Evolutionary conservation across 2,888 invertebrate genomes (phyloP).

Genomic region (Drosophila subsilvestris): DNA sequence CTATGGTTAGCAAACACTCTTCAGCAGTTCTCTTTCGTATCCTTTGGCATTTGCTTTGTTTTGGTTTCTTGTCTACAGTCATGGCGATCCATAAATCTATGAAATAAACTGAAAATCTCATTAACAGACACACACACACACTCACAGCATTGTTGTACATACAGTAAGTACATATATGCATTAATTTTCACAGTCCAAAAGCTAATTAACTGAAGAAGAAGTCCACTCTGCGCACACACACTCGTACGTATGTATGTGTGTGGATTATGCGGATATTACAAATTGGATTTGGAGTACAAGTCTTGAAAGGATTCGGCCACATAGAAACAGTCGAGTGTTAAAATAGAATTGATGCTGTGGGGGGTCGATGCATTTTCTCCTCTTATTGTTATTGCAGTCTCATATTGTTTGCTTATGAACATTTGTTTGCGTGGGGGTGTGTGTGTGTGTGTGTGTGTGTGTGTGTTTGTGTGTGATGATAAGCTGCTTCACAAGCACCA

Average conservation of each 20-base stretch:
- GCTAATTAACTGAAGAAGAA: background rate
- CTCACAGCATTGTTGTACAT: too few species aligned
- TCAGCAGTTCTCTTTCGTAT: too few species aligned
- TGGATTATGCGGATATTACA: background rate
- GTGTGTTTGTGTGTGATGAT: conserved; percentile 1
- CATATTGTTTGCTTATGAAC: conserved; percentile 45
- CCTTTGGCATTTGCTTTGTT: too few species aligned
- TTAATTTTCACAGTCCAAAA: background rate
- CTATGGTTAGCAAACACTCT: too few species aligned
- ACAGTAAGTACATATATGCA: background rate
- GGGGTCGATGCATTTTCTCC: too few species aligned
- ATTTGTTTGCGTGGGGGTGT: conserved; percentile 37
- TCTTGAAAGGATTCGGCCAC: background rate
- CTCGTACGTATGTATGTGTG: too few species aligned
- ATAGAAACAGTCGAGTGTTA: background rate
- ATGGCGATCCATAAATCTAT: too few species aligned
- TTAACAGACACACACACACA: background rate
- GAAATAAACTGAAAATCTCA: background rate
- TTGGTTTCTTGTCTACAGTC: too few species aligned
- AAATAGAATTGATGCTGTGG: background rate
- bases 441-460: conserved; percentile 4
- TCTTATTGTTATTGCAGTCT: conserved; percentile 26
- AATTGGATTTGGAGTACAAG: background rate
- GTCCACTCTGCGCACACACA: too few species aligned
- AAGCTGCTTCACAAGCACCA: background rate